Percentiles rank a stretch among this genome's conserved stretches.
phyloP scores from a whole-genome alignment of 2,888 invertebrate species.

The Pollenia amentaria region DNA sequence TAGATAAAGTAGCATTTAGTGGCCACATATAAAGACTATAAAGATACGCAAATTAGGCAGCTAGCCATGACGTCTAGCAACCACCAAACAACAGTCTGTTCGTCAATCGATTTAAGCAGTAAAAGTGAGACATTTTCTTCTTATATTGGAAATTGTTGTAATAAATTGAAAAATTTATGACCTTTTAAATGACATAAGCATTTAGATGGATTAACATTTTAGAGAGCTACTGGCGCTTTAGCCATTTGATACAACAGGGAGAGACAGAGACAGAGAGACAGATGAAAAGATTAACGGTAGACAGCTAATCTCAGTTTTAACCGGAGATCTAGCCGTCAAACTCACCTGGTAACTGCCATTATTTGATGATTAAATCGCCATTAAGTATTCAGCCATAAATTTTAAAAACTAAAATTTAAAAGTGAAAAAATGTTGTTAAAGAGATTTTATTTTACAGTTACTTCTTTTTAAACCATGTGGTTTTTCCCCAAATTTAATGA shows the following conservation, averaged over 20 bases:
- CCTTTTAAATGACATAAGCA: constrained; percentile 13
- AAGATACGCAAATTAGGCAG: neutral
- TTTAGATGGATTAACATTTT: neutral
- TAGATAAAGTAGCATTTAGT: constrained; percentile 24
- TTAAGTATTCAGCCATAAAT: neutral
- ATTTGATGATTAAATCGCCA: constrained; percentile 11
- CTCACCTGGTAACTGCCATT: neutral
- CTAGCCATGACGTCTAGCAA: neutral
- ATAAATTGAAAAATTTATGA: constrained; percentile 5
- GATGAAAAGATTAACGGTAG: constrained; percentile 10
- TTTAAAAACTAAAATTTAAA: neutral
- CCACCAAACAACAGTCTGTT: neutral
- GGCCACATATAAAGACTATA: neutral
- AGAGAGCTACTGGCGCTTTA: neutral
- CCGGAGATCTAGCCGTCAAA: neutral
- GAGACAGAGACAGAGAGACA: too few relatives aligned
- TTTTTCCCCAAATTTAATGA: too few relatives aligned
- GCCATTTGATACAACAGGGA: neutral
- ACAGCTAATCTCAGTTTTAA: neutral
- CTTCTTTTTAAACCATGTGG: neutral
- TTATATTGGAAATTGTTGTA: constrained; percentile 2
- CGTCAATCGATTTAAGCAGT: neutral
- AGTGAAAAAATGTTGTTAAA: neutral
- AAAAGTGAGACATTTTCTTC: constrained; percentile 8
- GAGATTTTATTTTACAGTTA: neutral